Evolutionary conservation across 2,888 invertebrate genomes (phyloP).

Genomic region (Endomychus coccineus): DNA sequence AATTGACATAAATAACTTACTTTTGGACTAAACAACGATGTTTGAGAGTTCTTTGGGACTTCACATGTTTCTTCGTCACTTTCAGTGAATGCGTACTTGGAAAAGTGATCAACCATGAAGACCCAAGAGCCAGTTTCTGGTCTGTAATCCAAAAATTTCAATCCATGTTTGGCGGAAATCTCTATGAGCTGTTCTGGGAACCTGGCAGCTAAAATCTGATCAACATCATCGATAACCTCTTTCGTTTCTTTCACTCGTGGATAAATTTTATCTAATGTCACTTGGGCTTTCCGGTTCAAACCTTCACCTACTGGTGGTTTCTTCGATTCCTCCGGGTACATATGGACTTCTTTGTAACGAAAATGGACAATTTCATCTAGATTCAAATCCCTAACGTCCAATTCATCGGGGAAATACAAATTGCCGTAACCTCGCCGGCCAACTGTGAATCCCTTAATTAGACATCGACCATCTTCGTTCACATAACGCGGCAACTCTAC

Average conservation of each 20-base stretch:
- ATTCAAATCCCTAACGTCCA: constrained; percentile 79
- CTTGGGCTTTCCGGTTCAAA: constrained; percentile 83
- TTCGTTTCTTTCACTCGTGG: constrained; percentile 80
- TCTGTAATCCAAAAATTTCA: constrained; percentile 88
- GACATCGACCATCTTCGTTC: constrained; percentile 68
- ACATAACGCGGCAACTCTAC: constrained; percentile 70
- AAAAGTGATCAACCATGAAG: constrained; percentile 90
- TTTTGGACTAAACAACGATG: too few species aligned
- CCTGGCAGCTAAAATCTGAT: constrained; percentile 69
- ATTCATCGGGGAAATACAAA: constrained; percentile 74
- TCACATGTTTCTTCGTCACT: constrained; percentile 67
- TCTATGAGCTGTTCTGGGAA: constrained; percentile 79
- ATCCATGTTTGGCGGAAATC: constrained; percentile 79
- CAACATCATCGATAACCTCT: constrained; percentile 70
- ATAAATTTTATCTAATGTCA: constrained; percentile 91
- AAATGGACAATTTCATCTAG: constrained; percentile 87
- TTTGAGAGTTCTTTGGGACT: too few species aligned
- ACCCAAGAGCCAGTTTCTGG: constrained; percentile 97
- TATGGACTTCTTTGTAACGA: constrained; percentile 86
- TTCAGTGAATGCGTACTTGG: constrained; percentile 81
- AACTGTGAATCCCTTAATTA: constrained; percentile 80
- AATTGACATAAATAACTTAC: too few species aligned
- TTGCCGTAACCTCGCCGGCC: constrained; percentile 88
- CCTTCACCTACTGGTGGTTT: constrained; percentile 84
- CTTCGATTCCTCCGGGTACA: constrained; percentile 84